A percentile compares a stretch with the other conserved stretches of the same genome.
These are phyloP conservation scores for Paraescarpia echinospica DNA, from an alignment of 1,140 invertebrate species.

Conservation along the genomic window DNA sequence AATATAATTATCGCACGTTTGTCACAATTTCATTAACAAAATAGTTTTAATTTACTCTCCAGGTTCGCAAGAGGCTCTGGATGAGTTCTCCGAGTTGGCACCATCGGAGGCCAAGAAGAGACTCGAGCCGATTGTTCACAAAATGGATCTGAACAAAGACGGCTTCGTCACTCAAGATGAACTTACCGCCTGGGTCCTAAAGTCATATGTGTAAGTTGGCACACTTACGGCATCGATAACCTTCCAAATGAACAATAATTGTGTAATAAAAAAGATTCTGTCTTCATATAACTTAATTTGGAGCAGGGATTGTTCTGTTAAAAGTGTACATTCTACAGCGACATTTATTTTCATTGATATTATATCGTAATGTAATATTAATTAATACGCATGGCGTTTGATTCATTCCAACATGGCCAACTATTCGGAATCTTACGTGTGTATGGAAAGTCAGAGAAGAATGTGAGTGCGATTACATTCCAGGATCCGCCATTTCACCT, in stretches of 20 bases:
- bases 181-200: conserved; percentile 87
- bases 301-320: too few relatives aligned
- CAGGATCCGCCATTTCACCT: too few relatives aligned
- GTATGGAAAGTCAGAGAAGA: too few relatives aligned
- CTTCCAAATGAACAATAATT: neutral
- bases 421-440: too few relatives aligned
- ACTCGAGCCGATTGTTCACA: conserved; percentile 75
- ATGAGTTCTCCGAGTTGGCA: conserved; percentile 87
- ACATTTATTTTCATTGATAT: too few relatives aligned
- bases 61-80: conserved; percentile 80
- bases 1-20: neutral
- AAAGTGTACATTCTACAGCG: too few relatives aligned
- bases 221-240: neutral
- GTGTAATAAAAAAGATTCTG: too few relatives aligned
- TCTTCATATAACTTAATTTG: too few relatives aligned
- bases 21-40: neutral
- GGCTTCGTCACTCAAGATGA: conserved; percentile 80
- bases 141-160: conserved; percentile 85
- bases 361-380: too few relatives aligned
- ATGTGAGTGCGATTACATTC: too few relatives aligned
- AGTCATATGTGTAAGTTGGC: conserved; percentile 80
- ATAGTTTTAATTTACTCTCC: neutral
- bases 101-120: conserved; percentile 84
- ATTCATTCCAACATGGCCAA: too few relatives aligned
- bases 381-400: too few relatives aligned